Base-by-base conservation (phyloP, 1,140 invertebrate genomes). In the Acromyrmex echinatior region DNA sequence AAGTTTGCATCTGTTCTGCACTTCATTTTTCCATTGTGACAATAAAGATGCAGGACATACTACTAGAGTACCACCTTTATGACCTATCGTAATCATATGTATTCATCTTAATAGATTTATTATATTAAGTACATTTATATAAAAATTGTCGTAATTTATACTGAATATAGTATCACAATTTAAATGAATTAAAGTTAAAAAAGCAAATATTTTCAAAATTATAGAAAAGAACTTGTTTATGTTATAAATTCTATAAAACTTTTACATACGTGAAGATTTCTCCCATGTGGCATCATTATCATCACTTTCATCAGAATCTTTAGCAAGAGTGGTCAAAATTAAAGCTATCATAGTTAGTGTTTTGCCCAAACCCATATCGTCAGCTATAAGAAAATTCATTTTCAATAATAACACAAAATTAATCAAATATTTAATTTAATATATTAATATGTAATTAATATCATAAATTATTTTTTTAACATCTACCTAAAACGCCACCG, bases 351-450 rank as follows among this genome's bases (percentile, higher is more conserved):
- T 98, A 0, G 98, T 98, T 6, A 99, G 94, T 0, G 99, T 99
- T 95, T 99, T 99, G 0, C 98, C 98, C 0, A 98, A 95, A 45
- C 99, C 99, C 99, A 99, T 99, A 93, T 99, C 99, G 96, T 99
- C 99, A 74, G 98, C 98, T 97, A 91, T 58, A 58, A 58, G 62
- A 87, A 73, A 79, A 87, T 87, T 60, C 77, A 65, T 77, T 56
- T 85, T 12, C n/a, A 39, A 39, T 51, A 58, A 63, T 63, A 45
- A 45, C 39, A 25, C 14, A 65, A 66, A 66, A 66, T 39, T n/a
- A 66, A 21, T 39, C 18, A n/a, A 66, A 6, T 39, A 39, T 12
- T 39, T 35, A 66, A n/a, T 66, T 39, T 45, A 45, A 45, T 45
- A 66, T 66, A 51, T 66, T 21, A 66, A 39, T 39, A n/a, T 51